Evolutionary conservation across 2,888 invertebrate genomes (phyloP).

Genomic region (Drosophila incognita): DNA sequence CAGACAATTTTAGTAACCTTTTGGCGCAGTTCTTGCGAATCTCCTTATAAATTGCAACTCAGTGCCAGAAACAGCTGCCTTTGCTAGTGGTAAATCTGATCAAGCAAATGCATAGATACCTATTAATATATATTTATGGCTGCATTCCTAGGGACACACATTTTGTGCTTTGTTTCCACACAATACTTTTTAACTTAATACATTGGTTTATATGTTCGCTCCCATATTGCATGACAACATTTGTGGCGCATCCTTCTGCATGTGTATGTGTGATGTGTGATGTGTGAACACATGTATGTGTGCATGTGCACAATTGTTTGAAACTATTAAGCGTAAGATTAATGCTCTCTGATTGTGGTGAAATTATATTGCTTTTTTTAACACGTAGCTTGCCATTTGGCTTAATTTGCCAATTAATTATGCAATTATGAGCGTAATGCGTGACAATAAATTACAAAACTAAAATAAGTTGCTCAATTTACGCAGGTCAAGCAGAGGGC

Average conservation of each 20-base stretch:
- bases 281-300: neutral
- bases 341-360: conserved; percentile 58
- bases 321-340: conserved; percentile 60
- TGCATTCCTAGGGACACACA: conserved; percentile 1
- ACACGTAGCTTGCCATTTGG: conserved; percentile 5
- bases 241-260: neutral
- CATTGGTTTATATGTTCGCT: conserved; percentile 11
- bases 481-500: neutral
- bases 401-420: conserved; percentile 41
- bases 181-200: conserved; percentile 23
- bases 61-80: conserved; percentile 6
- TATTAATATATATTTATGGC: conserved; percentile 1
- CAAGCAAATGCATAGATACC: conserved; percentile 17
- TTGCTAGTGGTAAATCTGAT: conserved; percentile 28
- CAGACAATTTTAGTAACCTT: conserved; percentile 34
- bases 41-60: conserved; percentile 35
- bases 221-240: conserved; percentile 13
- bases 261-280: neutral
- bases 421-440: conserved; percentile 35
- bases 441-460: conserved; percentile 25
- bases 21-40: conserved; percentile 28
- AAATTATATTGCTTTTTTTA: conserved; percentile 42
- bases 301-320: conserved; percentile 48
- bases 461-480: conserved; percentile 17
- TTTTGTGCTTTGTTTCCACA: conserved; percentile 17